Base-by-base conservation (phyloP, 2,888 invertebrate genomes). In the Drymonia ruficornis region DNA sequence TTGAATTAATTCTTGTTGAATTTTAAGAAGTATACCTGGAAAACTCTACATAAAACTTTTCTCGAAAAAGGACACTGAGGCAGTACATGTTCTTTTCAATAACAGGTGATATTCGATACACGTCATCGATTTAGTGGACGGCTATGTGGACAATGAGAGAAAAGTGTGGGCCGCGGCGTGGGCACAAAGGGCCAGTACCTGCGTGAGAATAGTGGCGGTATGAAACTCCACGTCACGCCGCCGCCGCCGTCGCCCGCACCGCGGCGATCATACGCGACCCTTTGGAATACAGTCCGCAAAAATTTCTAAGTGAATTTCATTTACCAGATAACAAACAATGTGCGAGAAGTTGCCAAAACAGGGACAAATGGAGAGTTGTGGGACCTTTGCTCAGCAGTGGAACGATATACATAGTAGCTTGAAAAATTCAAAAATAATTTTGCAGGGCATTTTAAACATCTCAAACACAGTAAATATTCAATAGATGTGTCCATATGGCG, bases 81-180 rank as follows among this genome's bases (percentile, higher is more conserved):
- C 40, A 62, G 54, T 18, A 53, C 42, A 58, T 57, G 56, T 59
- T 60, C 52, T 38, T 53, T 62, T 64, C 56, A 63, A 65, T 62
- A 68, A 56, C 56, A 59, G 34, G 53, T 74, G 74, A 81, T 82
- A 63, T 55, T 61, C 51, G 54, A 52, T 56, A 63, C 57, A 61
- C 66, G 59, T 69, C 60, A 67, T 83, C 80, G 78, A 82, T 86
- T 83, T 80, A 78, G 76, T 78, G 68, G 64, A 63, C 60, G 70
- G 69, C 76, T 75, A 82, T 83, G 76, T 83, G 80, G 77, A 81
- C 86, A 86, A 81, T 83, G 74, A 75, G 75, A 76, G 70, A 76
- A 79, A 62, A 81, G 78, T 76, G 74, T 66, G 72, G 68, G 70
- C 70, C 70, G 65, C 65, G 64, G 71, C 69, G 65, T 65, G 65